Evolutionary conservation across 2,888 invertebrate species (phyloP), one percentile per base, ranked within the genome.

Genomic region (Oscheius sp.): DNA sequence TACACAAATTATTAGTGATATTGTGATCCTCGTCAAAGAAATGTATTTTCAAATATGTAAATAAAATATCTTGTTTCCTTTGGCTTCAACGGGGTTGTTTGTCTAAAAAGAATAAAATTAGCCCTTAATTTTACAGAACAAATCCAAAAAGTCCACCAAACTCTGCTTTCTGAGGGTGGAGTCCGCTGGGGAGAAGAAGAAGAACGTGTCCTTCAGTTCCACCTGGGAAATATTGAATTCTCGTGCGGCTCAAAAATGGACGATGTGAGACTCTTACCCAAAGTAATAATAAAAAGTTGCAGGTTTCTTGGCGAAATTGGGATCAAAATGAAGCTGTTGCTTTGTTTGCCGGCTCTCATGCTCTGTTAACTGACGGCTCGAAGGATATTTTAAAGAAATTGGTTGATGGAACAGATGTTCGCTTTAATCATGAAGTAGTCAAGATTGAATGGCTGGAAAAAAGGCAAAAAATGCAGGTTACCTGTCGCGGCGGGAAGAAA

Each of bases 241-340:
- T 87, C 88, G 0, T 88, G 88, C 76, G 89, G 89, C 15, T 81
- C 87, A 3, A 69, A 74, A 17, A 73, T 89, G 2, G 73, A 78
- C 29, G 78, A 87, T 27, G 52, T 69, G 37, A 58, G 68, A 42
- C 17, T 6, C 42, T 12, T 17, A 15, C 42, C 42, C 4, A 42
- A 42, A 42, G 8, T 10, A 10, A 42, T 12, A 3, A 15, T n/a
- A 42, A n/a, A 65, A 29, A 17, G 10, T 42, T 65, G n/a, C 34
- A 71, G 63, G 66, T 70, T 46, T 70, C 70, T 15, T 67, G 70
- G 70, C 42, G 66, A 20, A 50, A 87, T 72, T 89, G 89, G 89
- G 89, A 89, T 74, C 89, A 89, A 76, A 89, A 89, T 72, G 89
- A 89, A 71, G 84, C 84, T 12, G 86, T 86, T 72, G 87, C 88